Percentiles rank a stretch among this genome's conserved stretches.
Conservation (phyloP, 2,888 invertebrate species). For the Ochropleura plecta region DNA sequence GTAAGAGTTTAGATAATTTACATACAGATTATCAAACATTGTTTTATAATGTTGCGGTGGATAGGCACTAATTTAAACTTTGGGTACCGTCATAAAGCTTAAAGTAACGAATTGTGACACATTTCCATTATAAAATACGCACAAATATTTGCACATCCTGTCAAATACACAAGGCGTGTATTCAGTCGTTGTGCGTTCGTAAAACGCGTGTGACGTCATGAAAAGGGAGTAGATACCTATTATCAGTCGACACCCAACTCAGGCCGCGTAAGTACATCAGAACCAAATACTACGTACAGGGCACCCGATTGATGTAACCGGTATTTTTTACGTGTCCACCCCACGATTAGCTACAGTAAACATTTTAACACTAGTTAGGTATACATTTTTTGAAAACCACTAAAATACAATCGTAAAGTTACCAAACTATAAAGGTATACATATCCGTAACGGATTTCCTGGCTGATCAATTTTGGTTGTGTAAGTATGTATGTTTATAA, state of each 20-base stretch:
- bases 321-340: constrained; percentile 10
- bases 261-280: constrained; percentile 6
- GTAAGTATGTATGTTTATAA: too few species aligned
- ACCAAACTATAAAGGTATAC: background rate
- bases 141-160: constrained; percentile 11
- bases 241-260: constrained; percentile 14
- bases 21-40: background rate
- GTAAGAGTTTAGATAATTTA: background rate
- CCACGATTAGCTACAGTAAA: too few species aligned
- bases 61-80: background rate
- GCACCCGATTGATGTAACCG: constrained; percentile 24
- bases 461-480: too few species aligned
- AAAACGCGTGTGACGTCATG: constrained; percentile 52
- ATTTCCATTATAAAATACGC: constrained; percentile 9
- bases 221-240: constrained; percentile 12
- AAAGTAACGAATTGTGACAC: constrained; percentile 4
- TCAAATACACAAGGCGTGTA: constrained; percentile 27
- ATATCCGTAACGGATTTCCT: too few species aligned
- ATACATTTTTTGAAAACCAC: constrained; percentile 26
- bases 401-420: constrained; percentile 8
- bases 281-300: constrained; percentile 20
- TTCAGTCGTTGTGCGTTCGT: constrained; percentile 20
- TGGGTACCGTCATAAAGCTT: background rate
- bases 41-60: background rate
- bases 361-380: too few species aligned